These are phyloP conservation scores for Pammene fasciana DNA, from an alignment of 2,888 invertebrate genomes.

Conservation along the genomic window DNA sequence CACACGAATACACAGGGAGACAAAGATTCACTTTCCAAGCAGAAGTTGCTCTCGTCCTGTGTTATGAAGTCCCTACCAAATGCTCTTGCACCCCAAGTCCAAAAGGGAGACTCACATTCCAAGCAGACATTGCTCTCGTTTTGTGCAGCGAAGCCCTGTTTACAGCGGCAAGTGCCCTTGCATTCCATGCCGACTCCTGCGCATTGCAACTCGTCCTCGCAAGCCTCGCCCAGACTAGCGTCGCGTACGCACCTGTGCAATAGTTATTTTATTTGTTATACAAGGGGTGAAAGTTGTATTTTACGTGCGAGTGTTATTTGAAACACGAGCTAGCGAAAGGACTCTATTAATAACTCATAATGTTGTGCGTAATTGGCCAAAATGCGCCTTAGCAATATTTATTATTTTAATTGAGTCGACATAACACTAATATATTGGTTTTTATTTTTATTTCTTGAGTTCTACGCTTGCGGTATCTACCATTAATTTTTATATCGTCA, in stretches of 20 bases:
- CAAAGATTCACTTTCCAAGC: conserved; percentile 69
- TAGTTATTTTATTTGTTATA: no score
- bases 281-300: no score
- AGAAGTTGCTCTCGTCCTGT: conserved; percentile 68
- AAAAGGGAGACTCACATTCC: conserved; percentile 66
- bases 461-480: no score
- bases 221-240: conserved; percentile 69
- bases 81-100: conserved; percentile 72
- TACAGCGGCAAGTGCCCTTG: conserved; percentile 71
- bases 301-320: no score
- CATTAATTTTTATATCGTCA: no score
- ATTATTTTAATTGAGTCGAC: no score
- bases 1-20: conserved; percentile 52
- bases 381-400: no score
- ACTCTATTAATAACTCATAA: no score
- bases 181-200: conserved; percentile 75
- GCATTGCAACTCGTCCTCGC: conserved; percentile 77
- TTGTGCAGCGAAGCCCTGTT: conserved; percentile 70
- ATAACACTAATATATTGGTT: no score
- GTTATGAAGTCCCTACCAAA: conserved; percentile 74
- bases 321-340: no score
- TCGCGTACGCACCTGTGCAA: conserved; percentile 72
- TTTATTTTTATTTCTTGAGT: no score
- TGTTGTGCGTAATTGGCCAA: no score
- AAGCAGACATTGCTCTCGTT: conserved; percentile 71